Conservation (phyloP, 2,113 vertebrate genomes). For the Motacilla tschutschensis region DNA sequence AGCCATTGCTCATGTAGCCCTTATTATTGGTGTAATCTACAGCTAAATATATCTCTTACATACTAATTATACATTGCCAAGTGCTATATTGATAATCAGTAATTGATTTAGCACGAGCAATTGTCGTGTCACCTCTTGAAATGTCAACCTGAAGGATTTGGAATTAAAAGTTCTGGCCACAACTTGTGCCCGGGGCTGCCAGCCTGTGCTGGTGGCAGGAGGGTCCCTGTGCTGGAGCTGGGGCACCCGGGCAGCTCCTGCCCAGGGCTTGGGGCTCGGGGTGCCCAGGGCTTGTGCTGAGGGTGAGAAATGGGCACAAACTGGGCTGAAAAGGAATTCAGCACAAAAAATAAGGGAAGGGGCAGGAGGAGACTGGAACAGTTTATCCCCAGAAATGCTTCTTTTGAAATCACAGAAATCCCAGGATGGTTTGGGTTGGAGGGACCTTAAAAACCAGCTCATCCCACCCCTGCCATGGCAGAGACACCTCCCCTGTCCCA, state of each 20-base stretch:
- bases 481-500: neutral
- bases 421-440: neutral
- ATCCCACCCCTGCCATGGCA: neutral
- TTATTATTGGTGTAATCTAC: conserved; percentile 68
- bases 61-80: conserved; percentile 65
- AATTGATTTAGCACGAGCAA: conserved; percentile 67
- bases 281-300: accelerated
- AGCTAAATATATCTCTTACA: conserved; percentile 69
- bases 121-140: conserved; percentile 32
- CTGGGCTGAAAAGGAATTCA: neutral
- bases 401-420: neutral
- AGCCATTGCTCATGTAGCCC: conserved; percentile 67
- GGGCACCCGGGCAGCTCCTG: neutral
- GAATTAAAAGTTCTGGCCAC: neutral
- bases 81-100: conserved; percentile 73
- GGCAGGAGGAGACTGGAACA: neutral
- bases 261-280: accelerated
- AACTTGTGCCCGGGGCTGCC: neutral
- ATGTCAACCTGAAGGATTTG: conserved; percentile 1
- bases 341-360: neutral
- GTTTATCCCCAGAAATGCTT: neutral
- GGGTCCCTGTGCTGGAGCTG: neutral
- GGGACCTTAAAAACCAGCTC: neutral
- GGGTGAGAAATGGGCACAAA: too few relatives aligned
- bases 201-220: neutral